Base-by-base conservation (phyloP, 53 echinoderm and acorn worm species). In the Holothuria scabra region DNA sequence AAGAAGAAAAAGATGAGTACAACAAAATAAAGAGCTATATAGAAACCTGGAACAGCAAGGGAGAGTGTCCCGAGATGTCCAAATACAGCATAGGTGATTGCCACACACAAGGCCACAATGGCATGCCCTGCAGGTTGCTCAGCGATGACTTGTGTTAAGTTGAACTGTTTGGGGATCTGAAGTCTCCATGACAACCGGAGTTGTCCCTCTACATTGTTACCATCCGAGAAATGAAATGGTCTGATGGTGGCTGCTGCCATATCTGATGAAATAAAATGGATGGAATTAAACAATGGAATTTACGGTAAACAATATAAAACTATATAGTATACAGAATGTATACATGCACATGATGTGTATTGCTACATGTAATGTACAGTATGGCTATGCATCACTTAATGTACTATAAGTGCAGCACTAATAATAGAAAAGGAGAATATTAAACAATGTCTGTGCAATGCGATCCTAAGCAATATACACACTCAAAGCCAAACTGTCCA, bases 91-190 rank as follows among this genome's bases (percentile, higher is more conserved):
- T 81, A 81, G 21, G 35, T 28, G 23, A 81, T 49, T 19, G 46
- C 37, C 8, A 63, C 35, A 24, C 62, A 61, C 4, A 60, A 64
- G 5, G 24, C 82, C 20, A 81, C 82, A 13, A 81, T 81, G n/a
- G 46, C 62, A 20, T 81, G 82, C 0, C 62, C 82, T 21, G 22
- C 33, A 30, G 82, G 82, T 23, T 81, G 82, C 61, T 81, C 62
- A 13, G 82, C 62, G 12, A 81, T 64, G 48, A 81, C 64, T 14
- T 81, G 62, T 22, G 82, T 63, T 28, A 81, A 44, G 44, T 81
- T 81, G 64, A 81, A 81, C 28, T 81, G 82, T 38, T 81, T 81
- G 12, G 82, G 82, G 8, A 81, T 64, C 19, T 81, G 62, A 33
- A 81, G 22, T 12, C 82, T 81, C 82, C 82, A 81, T 32, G 65